Evolutionary conservation across 2,888 invertebrate genomes (phyloP).

Genomic region (Hydraecia micacea): DNA sequence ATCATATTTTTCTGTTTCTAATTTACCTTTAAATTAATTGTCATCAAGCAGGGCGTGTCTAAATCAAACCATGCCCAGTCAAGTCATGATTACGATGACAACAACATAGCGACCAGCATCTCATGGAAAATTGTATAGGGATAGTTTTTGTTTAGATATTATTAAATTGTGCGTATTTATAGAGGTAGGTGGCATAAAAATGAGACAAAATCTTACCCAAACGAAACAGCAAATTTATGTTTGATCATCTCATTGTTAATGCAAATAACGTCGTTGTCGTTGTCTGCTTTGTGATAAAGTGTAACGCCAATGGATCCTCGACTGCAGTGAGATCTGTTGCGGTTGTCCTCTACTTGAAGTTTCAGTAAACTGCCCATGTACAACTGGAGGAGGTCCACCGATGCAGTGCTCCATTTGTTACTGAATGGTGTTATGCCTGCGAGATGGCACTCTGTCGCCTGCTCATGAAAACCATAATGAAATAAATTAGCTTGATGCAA

Average conservation of each 20-base stretch:
- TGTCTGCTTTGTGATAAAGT: constrained; percentile 75
- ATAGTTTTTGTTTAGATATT: neutral
- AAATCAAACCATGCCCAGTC: neutral
- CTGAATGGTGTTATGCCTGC: constrained; percentile 83
- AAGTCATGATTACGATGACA: neutral
- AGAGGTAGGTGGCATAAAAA: neutral
- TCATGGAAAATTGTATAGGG: neutral
- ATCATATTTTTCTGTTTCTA: neutral
- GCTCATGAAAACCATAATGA: constrained; percentile 22
- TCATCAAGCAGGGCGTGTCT: neutral
- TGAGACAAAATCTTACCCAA: constrained; percentile 77
- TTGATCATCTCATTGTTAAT: constrained; percentile 84
- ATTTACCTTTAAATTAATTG: neutral
- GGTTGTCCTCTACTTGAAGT: constrained; percentile 79
- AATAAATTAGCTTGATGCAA: neutral
- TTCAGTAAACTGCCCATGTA: constrained; percentile 73
- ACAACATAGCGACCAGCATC: too few species aligned
- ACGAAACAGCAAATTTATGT: constrained; percentile 81
- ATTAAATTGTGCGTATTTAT: neutral
- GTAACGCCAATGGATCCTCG: constrained; percentile 80
- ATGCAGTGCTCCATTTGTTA: constrained; percentile 81
- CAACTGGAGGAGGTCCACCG: constrained; percentile 77
- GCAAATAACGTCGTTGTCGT: constrained; percentile 75
- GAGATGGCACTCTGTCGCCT: constrained; percentile 85
- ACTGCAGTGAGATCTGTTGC: constrained; percentile 54